Percentiles rank a stretch among this genome's conserved stretches.
These are phyloP conservation scores for Passer domesticus DNA, from an alignment of 2,113 vertebrate genomes.

Conservation along the genomic window DNA sequence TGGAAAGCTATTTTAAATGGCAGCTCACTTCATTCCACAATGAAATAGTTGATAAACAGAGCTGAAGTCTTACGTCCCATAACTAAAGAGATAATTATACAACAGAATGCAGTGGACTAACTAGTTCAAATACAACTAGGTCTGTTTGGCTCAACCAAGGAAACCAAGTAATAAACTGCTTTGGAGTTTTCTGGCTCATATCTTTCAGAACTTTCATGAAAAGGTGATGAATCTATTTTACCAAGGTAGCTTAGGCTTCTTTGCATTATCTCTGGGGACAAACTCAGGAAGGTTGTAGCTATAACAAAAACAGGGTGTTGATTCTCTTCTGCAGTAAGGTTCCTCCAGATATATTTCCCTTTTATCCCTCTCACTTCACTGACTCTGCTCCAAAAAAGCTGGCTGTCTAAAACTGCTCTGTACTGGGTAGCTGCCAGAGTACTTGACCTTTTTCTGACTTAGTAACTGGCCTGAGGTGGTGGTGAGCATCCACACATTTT, in stretches of 20 bases:
- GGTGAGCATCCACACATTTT: background rate
- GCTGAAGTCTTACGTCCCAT: background rate
- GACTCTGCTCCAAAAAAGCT: background rate
- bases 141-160: background rate
- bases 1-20: background rate
- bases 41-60: background rate
- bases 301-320: background rate
- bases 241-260: background rate
- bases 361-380: background rate
- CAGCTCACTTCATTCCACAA: background rate
- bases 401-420: background rate
- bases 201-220: background rate
- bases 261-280: background rate
- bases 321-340: background rate
- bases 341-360: background rate
- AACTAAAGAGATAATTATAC: background rate
- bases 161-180: background rate
- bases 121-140: background rate
- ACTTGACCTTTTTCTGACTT: background rate
- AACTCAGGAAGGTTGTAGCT: background rate
- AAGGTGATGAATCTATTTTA: background rate
- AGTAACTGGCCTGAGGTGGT: background rate
- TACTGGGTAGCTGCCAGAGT: background rate
- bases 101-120: background rate
- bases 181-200: background rate